These are phyloP conservation scores for Eulithis prunata DNA, from an alignment of 2,888 invertebrate species.

Conservation along the genomic window DNA sequence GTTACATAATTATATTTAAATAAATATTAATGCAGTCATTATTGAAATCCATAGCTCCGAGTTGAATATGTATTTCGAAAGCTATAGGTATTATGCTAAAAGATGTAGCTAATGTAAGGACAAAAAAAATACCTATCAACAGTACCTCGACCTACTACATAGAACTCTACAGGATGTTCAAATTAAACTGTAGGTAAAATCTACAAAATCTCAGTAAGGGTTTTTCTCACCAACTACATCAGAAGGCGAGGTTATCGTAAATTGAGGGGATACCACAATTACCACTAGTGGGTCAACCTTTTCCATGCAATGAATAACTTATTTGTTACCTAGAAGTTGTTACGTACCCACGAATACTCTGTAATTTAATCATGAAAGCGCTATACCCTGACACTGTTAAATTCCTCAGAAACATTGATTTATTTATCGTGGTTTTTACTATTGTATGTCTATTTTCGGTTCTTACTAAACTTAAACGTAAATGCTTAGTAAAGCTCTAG, in stretches of 20 bases:
- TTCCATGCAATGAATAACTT: conserved; percentile 5
- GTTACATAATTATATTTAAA: too few relatives aligned
- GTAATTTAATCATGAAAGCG: conserved; percentile 7
- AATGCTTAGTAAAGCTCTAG: too few relatives aligned
- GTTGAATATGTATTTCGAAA: too few relatives aligned
- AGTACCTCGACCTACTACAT: too few relatives aligned
- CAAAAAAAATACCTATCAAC: too few relatives aligned
- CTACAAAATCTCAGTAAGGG: background rate
- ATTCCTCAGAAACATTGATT: conserved; percentile 2
- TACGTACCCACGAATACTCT: background rate
- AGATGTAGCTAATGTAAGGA: too few relatives aligned
- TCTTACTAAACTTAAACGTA: background rate
- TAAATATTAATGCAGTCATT: too few relatives aligned
- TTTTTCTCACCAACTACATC: background rate
- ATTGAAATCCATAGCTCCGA: too few relatives aligned
- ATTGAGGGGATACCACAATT: background rate
- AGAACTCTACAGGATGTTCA: too few relatives aligned
- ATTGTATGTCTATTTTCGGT: background rate
- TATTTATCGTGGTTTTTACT: background rate
- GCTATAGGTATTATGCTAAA: too few relatives aligned
- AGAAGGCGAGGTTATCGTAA: background rate
- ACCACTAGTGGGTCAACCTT: conserved; percentile 2
- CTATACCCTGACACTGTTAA: background rate
- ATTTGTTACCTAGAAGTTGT: background rate
- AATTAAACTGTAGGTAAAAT: too few relatives aligned